Evolutionary conservation across 2,888 invertebrate species (phyloP).

Genomic region (Pasiphila rectangulata): DNA sequence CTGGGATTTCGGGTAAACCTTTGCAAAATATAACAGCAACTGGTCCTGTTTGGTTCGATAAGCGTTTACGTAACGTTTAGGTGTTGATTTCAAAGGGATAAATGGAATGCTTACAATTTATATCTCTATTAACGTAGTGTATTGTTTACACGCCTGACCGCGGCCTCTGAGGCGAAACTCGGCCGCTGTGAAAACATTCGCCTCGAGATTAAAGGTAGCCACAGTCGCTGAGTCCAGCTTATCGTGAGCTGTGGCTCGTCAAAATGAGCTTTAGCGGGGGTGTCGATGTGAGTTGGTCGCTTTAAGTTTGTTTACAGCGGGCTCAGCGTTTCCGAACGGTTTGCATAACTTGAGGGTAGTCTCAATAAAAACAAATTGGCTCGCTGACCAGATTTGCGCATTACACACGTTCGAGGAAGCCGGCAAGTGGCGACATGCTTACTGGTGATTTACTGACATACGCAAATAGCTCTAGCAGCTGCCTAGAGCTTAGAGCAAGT

Average conservation of each 20-base stretch:
- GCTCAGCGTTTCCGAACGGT: conserved; percentile 76
- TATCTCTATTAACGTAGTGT: conserved; percentile 77
- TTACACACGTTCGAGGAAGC: conserved; percentile 78
- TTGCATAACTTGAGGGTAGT: conserved; percentile 79
- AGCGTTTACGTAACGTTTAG: conserved; percentile 55
- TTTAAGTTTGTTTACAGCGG: conserved; percentile 74
- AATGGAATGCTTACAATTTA: conserved; percentile 73
- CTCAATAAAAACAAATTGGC: conserved; percentile 80
- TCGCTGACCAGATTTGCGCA: conserved; percentile 69
- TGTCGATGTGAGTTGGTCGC: conserved; percentile 47
- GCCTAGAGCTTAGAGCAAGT: conserved; percentile 41
- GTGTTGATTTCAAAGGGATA: conserved; percentile 70
- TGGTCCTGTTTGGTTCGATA: conserved; percentile 58
- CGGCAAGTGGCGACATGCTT: conserved; percentile 59
- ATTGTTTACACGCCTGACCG: conserved; percentile 73
- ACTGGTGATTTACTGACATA: conserved; percentile 68
- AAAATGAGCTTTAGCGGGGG: conserved; percentile 33
- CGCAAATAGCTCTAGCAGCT: conserved; percentile 33
- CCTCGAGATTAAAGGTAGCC: conserved; percentile 74
- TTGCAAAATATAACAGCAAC: conserved; percentile 38
- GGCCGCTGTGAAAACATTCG: conserved; percentile 73
- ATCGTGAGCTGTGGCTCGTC: conserved; percentile 39
- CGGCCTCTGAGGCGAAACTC: conserved; percentile 64
- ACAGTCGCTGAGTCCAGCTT: conserved; percentile 49
- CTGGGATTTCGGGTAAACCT: conserved; percentile 44